Evolutionary conservation across 2,888 invertebrate species (phyloP).

Genomic region (Cerceris ruficornis): DNA sequence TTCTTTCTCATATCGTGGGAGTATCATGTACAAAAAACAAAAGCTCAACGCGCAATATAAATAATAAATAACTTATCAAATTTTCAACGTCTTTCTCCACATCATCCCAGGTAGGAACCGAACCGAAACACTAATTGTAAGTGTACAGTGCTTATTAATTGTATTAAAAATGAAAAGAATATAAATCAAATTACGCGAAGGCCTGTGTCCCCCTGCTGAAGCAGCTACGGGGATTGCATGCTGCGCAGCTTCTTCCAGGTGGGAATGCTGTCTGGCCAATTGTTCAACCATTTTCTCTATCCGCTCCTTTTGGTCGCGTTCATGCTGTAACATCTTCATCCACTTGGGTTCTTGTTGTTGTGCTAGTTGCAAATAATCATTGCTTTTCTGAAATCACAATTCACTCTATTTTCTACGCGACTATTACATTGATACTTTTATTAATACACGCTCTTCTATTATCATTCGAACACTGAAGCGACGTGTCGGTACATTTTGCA

Average conservation of each 20-base stretch:
- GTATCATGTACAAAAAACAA: slow-evolving; percentile 9
- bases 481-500: too few relatives aligned
- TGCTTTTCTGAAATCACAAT: slow-evolving; percentile 88
- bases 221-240: slow-evolving; percentile 81
- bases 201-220: slow-evolving; percentile 73
- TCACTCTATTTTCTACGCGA: slow-evolving; percentile 38
- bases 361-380: slow-evolving; percentile 94
- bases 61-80: slow-evolving; percentile 10
- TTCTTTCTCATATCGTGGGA: background rate
- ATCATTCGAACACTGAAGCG: slow-evolving; percentile 2
- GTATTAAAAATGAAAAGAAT: slow-evolving; percentile 47
- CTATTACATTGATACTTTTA: slow-evolving; percentile 6
- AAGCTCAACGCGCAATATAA: slow-evolving; percentile 18
- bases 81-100: slow-evolving; percentile 1
- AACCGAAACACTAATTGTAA: slow-evolving; percentile 4
- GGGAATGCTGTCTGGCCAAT: slow-evolving; percentile 97
- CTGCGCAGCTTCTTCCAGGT: slow-evolving; percentile 95
- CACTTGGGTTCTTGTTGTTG: slow-evolving; percentile 95
- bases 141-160: slow-evolving; percentile 13
- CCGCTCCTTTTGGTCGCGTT: slow-evolving; percentile 95
- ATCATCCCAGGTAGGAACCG: background rate
- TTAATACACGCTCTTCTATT: background rate
- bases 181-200: slow-evolving; percentile 74
- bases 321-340: slow-evolving; percentile 95
- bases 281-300: slow-evolving; percentile 98